Conservation (phyloP, 2,797 vertebrate genomes). For the Echiichthys vipera region DNA sequence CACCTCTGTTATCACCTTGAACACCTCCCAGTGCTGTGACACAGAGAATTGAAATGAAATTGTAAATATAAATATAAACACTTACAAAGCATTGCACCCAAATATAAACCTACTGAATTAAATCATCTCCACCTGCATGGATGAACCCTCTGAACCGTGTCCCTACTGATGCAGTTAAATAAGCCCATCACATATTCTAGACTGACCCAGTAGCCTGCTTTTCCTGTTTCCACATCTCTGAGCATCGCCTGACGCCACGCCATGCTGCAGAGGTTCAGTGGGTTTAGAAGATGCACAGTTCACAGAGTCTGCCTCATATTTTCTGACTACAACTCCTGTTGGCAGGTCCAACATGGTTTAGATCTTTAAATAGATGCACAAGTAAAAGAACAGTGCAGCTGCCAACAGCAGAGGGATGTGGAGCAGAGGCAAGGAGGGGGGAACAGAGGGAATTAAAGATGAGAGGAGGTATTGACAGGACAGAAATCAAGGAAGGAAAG, state of each 20-base stretch:
- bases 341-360: constrained; percentile 39
- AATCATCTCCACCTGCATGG: background rate
- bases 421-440: constrained; percentile 4
- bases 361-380: constrained; percentile 70
- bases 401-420: constrained; percentile 43
- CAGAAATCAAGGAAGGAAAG: background rate
- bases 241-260: constrained; percentile 24
- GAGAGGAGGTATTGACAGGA: constrained; percentile 17
- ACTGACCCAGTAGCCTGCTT: constrained; percentile 70
- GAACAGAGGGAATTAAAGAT: constrained; percentile 22
- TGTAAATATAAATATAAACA: too few species aligned
- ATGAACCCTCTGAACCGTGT: constrained; percentile 29
- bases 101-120: background rate
- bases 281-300: constrained; percentile 49
- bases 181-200: constrained; percentile 62
- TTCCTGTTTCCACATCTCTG: constrained; percentile 50
- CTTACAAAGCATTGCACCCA: background rate
- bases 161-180: constrained; percentile 39
- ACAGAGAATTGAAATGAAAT: too few species aligned
- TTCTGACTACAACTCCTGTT: constrained; percentile 35
- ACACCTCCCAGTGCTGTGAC: constrained; percentile 95
- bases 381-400: constrained; percentile 54
- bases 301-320: constrained; percentile 36
- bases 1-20: constrained; percentile 92
- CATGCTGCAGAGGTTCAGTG: constrained; percentile 44